These are phyloP conservation scores for Montipora capricornis DNA, from an alignment of 64 coral and sea anemone species.

Conservation along the genomic window DNA sequence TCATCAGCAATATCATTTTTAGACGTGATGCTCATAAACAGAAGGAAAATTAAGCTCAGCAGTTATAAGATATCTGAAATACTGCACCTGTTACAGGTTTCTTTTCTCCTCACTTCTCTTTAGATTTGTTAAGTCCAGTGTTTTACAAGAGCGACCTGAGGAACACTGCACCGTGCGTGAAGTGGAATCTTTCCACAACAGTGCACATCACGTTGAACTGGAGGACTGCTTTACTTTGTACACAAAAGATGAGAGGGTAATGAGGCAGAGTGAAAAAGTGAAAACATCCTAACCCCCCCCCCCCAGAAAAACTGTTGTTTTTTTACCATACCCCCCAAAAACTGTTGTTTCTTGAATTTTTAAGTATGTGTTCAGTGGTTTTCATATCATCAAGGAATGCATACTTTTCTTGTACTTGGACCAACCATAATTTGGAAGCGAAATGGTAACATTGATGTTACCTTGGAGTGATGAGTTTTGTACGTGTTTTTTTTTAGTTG, in stretches of 20 bases:
- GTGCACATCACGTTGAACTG: conserved; percentile 65
- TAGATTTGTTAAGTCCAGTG: conserved; percentile 75
- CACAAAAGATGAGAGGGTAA: conserved; percentile 90
- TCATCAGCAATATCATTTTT: neutral
- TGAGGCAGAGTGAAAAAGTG: neutral
- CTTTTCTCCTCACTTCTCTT: neutral
- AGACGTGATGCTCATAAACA: too few relatives aligned
- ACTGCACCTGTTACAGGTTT: neutral
- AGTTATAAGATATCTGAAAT: neutral
- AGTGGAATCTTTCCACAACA: conserved; percentile 68
- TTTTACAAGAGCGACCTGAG: conserved; percentile 63
- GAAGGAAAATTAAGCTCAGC: too few relatives aligned
- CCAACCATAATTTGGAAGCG: too few relatives aligned
- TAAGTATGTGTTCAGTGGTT: too few relatives aligned
- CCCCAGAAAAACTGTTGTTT: neutral
- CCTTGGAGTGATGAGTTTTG: neutral
- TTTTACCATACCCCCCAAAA: too few relatives aligned
- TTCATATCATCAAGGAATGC: too few relatives aligned
- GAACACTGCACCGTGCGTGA: conserved; percentile 87
- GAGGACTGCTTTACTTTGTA: conserved; percentile 89
- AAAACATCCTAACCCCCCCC: too few relatives aligned
- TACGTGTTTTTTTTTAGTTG: conserved; percentile 35
- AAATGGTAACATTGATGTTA: neutral
- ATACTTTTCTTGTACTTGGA: too few relatives aligned
- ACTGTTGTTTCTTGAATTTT: too few relatives aligned